Conservation (phyloP, 2,113 vertebrate genomes). For the Malurus melanocephalus region DNA sequence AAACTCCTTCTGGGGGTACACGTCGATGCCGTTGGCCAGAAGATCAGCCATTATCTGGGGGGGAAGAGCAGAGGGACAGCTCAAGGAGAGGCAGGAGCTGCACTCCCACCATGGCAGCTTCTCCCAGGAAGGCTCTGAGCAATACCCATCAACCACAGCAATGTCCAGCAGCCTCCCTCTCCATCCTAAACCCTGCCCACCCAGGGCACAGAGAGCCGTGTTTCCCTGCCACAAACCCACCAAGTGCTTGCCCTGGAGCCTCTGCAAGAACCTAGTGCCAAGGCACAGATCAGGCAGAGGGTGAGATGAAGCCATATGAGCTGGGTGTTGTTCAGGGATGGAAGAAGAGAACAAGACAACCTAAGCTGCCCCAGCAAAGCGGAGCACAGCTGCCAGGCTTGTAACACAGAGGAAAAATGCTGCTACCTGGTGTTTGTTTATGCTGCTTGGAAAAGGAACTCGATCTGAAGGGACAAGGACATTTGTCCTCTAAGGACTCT, state of each 20-base stretch:
- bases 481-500: not conserved
- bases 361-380: not conserved
- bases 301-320: not conserved
- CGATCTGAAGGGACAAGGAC: not conserved
- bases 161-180: not conserved
- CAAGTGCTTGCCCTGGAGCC: not conserved
- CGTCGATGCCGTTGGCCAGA: conserved; percentile 88
- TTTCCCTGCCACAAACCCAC: not conserved
- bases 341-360: not conserved
- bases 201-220: not conserved
- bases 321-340: not conserved
- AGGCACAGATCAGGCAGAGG: not conserved
- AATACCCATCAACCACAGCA: not conserved
- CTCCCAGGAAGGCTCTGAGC: not conserved
- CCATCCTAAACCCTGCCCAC: not conserved
- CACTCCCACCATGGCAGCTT: not conserved
- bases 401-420: not conserved
- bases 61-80: not conserved
- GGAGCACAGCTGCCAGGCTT: not conserved
- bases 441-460: not conserved
- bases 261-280: not conserved
- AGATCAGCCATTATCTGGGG: conserved; percentile 91
- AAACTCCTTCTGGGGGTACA: conserved; percentile 96
- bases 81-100: not conserved
- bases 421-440: not conserved